Conservation (phyloP, 2,888 invertebrate genomes). For the Drosophila sordidula region DNA sequence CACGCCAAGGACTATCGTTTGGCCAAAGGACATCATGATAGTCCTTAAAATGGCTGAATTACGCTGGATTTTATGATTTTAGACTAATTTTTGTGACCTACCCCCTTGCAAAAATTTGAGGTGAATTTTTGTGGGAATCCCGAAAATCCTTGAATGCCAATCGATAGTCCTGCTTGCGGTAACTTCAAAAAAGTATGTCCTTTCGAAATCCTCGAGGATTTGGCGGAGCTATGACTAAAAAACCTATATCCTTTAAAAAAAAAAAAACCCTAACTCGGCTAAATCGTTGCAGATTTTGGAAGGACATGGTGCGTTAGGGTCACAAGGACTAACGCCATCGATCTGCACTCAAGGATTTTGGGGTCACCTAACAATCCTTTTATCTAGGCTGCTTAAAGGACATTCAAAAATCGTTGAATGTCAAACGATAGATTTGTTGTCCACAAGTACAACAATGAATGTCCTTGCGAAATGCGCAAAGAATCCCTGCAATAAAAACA, state of each 20-base stretch:
- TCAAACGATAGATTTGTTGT: too few species aligned
- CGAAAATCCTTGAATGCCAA: neutral
- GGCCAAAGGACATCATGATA: neutral
- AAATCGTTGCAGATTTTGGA: neutral
- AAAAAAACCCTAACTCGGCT: neutral
- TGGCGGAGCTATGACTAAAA: too few species aligned
- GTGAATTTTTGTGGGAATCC: neutral
- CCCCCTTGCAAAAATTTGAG: neutral
- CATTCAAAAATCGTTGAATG: too few species aligned
- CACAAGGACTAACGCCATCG: too few species aligned
- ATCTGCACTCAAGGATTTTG: too few species aligned
- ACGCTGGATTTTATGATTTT: neutral
- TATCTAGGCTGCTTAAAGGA: too few species aligned
- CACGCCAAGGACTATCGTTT: too few species aligned
- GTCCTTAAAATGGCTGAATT: neutral
- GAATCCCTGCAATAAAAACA: neutral
- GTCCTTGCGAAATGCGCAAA: too few species aligned
- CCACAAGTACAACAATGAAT: too few species aligned
- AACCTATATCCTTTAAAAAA: too few species aligned
- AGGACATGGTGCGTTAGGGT: neutral
- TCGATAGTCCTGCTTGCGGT: neutral
- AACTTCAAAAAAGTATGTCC: neutral
- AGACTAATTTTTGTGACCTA: neutral
- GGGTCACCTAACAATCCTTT: neutral
- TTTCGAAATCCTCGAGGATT: neutral